These are phyloP conservation scores for Metacarcinus magister DNA, from an alignment of 2,888 invertebrate genomes.

Conservation along the genomic window DNA sequence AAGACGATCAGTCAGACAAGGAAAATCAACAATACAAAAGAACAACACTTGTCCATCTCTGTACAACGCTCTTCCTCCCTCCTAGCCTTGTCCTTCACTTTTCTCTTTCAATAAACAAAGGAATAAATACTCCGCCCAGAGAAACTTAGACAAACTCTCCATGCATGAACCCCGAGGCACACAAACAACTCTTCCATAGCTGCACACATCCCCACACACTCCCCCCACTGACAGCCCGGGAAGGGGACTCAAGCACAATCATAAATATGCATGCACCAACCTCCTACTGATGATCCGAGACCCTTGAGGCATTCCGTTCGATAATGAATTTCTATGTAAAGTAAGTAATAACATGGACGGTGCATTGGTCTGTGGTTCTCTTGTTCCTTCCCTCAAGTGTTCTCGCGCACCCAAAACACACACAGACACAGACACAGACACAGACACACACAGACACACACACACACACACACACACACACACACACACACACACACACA, in stretches of 20 bases:
- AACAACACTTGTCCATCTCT: not conserved
- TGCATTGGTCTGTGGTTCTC: not conserved
- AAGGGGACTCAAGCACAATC: not conserved
- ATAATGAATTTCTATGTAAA: constrained; percentile 3
- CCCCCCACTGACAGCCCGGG: not conserved
- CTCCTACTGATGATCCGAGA: not conserved
- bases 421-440: not conserved
- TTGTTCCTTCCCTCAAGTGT: not conserved
- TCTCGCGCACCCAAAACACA: not conserved
- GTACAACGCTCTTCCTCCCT: not conserved
- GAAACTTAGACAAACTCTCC: not conserved
- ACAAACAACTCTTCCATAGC: not conserved
- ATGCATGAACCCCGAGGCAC: not conserved
- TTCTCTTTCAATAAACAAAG: not conserved
- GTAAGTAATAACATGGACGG: not conserved
- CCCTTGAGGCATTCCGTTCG: not conserved
- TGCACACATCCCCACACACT: not conserved
- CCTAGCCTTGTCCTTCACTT: not conserved
- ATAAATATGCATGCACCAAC: not conserved
- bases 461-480: too few relatives aligned
- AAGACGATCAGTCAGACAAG: not conserved
- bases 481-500: too few relatives aligned
- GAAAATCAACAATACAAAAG: not conserved
- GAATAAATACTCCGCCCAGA: not conserved
- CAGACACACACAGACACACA: too few relatives aligned